Conservation (phyloP, 2,797 vertebrate species). For the Ataeniobius toweri region DNA sequence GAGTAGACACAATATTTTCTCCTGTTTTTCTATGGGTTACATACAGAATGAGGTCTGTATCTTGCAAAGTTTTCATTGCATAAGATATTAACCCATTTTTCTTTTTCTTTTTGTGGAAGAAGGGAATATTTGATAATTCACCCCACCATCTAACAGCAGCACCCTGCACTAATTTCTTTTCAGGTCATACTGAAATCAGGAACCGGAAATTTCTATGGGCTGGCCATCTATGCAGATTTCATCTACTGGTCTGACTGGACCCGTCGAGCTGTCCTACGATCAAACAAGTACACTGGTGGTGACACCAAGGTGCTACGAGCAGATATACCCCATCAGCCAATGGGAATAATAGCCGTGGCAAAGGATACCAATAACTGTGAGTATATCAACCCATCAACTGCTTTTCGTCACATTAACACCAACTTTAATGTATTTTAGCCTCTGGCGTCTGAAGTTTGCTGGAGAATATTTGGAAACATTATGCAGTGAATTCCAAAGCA, state of each 20-base stretch:
- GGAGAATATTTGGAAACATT: too few species aligned
- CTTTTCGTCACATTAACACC: background rate
- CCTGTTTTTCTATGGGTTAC: constrained; percentile 24
- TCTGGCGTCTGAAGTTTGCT: background rate
- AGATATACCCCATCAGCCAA: constrained; percentile 96
- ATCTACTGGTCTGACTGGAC: constrained; percentile 99
- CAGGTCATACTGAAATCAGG: constrained; percentile 95
- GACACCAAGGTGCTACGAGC: constrained; percentile 94
- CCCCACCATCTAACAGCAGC: background rate
- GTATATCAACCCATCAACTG: constrained; percentile 62
- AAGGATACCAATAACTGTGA: constrained; percentile 97
- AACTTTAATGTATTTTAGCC: background rate
- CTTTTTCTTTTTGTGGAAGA: background rate
- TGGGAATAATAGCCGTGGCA: constrained; percentile 96
- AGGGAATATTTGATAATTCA: background rate
- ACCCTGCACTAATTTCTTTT: constrained; percentile 25
- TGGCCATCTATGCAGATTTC: constrained; percentile 93
- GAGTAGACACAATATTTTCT: constrained; percentile 41
- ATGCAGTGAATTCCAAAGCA: too few species aligned
- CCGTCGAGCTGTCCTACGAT: constrained; percentile 90
- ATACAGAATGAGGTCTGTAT: constrained; percentile 1
- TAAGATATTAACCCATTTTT: background rate
- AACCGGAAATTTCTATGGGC: constrained; percentile 93
- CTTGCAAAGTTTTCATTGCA: background rate
- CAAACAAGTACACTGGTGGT: constrained; percentile 94